Conservation (phyloP, 2,797 vertebrate species). For the Gorsachius magnificus region DNA sequence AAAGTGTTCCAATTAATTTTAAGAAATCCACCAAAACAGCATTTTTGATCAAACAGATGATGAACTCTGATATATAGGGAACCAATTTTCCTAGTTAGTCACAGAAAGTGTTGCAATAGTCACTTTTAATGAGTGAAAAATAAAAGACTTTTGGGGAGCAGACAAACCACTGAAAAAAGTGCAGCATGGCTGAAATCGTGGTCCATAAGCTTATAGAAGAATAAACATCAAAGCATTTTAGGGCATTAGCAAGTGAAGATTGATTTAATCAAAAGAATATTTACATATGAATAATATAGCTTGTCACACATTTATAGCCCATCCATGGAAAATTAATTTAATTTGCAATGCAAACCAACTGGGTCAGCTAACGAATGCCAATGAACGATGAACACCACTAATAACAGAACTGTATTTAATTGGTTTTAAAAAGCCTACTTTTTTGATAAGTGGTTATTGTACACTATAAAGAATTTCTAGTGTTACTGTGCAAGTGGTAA, state of each 20-base stretch:
- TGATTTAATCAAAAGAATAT: conserved; percentile 25
- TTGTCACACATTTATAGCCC: background rate
- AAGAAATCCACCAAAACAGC: background rate
- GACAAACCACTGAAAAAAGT: background rate
- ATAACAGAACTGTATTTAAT: background rate
- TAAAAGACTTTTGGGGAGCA: background rate
- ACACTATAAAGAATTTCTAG: background rate
- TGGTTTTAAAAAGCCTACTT: background rate
- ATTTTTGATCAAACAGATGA: background rate
- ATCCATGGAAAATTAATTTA: background rate
- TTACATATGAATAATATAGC: background rate
- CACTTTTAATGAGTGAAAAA: background rate
- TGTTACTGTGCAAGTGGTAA: background rate
- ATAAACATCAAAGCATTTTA: background rate
- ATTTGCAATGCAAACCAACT: conserved; percentile 30
- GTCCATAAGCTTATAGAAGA: background rate
- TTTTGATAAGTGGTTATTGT: background rate
- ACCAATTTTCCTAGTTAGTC: background rate
- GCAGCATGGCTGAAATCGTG: background rate
- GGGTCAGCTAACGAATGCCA: background rate
- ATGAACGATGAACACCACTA: background rate
- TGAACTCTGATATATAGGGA: background rate
- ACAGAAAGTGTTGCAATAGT: background rate
- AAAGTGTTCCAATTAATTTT: background rate
- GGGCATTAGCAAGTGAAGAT: background rate